Evolutionary conservation across 2,888 invertebrate species (phyloP).

Genomic region (Galeruca laticollis): DNA sequence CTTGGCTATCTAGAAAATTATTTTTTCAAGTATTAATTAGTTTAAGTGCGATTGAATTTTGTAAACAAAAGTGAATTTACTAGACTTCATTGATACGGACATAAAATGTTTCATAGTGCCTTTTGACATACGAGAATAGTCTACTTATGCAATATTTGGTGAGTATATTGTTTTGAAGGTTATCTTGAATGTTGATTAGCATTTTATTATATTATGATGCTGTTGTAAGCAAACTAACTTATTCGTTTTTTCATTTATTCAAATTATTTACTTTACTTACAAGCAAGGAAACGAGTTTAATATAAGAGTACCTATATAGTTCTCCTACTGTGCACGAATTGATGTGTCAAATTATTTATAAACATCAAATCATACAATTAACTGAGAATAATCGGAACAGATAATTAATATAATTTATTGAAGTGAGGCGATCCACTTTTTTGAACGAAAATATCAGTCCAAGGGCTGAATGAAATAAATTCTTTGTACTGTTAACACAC

Average conservation of each 20-base stretch:
- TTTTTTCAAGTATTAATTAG: conserved; percentile 32
- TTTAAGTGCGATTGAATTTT: conserved; percentile 37
- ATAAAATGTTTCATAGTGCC: conserved; percentile 39
- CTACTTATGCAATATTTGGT: conserved; percentile 55
- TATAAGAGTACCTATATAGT: not conserved
- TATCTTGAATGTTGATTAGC: conserved; percentile 45
- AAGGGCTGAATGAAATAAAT: conserved; percentile 55
- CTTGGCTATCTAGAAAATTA: conserved; percentile 35
- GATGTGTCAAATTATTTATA: conserved; percentile 32
- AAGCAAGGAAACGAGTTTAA: not conserved
- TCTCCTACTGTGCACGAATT: conserved; percentile 1
- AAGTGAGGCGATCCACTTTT: conserved; percentile 21
- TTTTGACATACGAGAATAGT: conserved; percentile 39
- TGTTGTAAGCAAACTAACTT: conserved; percentile 20
- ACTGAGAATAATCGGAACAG: not conserved
- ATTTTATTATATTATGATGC: conserved; percentile 38
- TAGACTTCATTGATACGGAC: conserved; percentile 21
- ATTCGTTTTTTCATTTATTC: conserved; percentile 35
- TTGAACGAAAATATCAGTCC: conserved; percentile 53
- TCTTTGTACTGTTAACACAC: conserved; percentile 51
- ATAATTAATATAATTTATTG: conserved; percentile 24
- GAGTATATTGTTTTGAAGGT: conserved; percentile 54
- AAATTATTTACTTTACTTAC: conserved; percentile 18
- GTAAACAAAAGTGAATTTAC: conserved; percentile 26
- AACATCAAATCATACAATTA: conserved; percentile 22